Evolutionary conservation across 1,140 invertebrate genomes (phyloP).

Genomic region (Neuroterus valhalla): DNA sequence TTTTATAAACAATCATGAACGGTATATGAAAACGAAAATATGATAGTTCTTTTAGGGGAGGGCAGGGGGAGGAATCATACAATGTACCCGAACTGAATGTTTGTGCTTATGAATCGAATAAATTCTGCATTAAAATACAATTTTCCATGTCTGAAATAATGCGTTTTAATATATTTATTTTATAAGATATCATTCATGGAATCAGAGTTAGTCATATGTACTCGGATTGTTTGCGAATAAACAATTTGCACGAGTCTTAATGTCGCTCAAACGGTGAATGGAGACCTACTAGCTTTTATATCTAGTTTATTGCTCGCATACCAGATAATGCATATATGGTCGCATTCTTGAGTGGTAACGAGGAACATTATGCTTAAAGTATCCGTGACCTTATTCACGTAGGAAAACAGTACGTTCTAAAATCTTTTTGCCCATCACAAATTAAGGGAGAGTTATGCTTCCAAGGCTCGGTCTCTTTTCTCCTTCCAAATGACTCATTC

Average conservation of each 20-base stretch:
- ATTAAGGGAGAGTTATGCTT: slow-evolving; percentile 21
- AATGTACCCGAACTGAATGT: too few relatives aligned
- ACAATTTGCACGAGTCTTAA: slow-evolving; percentile 10
- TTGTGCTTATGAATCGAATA: too few relatives aligned
- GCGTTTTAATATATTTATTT: too few relatives aligned
- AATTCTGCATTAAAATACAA: too few relatives aligned
- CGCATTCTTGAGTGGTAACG: slow-evolving; percentile 38
- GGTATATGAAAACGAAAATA: too few relatives aligned
- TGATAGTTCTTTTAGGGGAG: too few relatives aligned
- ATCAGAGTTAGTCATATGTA: background rate
- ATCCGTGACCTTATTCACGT: slow-evolving; percentile 28
- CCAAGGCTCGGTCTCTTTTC: slow-evolving; percentile 29
- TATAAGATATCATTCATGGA: too few relatives aligned
- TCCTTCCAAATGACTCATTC: slow-evolving; percentile 1
- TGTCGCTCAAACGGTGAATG: slow-evolving; percentile 53
- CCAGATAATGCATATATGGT: slow-evolving; percentile 39
- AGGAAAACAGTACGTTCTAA: slow-evolving; percentile 13
- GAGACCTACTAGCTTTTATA: slow-evolving; percentile 36
- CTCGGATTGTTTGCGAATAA: slow-evolving; percentile 2
- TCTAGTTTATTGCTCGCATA: slow-evolving; percentile 50
- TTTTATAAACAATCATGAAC: too few relatives aligned
- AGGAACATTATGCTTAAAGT: slow-evolving; percentile 10
- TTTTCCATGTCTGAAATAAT: too few relatives aligned
- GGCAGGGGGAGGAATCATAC: too few relatives aligned
- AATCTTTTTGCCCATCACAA: slow-evolving; percentile 22